phyloP scores from a whole-genome alignment of 1,140 invertebrate species.

The Araneus ventricosus region DNA sequence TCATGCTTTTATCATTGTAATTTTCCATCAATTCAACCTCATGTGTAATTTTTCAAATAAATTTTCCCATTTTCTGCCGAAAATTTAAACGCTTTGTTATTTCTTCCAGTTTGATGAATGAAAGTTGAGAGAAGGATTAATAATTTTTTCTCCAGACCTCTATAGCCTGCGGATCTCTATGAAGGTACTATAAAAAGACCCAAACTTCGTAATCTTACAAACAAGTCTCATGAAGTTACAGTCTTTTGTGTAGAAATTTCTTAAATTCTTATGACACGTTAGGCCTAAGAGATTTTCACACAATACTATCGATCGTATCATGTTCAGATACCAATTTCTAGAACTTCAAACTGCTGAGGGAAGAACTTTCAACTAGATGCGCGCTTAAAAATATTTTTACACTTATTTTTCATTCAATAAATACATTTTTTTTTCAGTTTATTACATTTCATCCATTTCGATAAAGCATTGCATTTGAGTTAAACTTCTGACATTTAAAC shows the following conservation, averaged over 20 bases:
- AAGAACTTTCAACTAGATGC: too few species aligned
- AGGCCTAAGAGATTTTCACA: neutral
- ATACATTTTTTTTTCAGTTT: too few species aligned
- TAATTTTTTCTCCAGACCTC: neutral
- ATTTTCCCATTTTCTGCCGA: too few species aligned
- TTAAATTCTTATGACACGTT: neutral
- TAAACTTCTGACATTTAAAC: too few species aligned
- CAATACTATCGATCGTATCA: neutral
- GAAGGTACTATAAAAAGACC: neutral
- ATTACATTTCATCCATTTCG: too few species aligned
- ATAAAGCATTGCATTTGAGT: too few species aligned
- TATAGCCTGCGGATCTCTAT: neutral
- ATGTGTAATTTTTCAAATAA: too few species aligned
- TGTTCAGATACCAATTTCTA: neutral
- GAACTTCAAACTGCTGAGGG: neutral
- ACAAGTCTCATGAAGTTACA: neutral
- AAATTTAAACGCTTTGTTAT: too few species aligned
- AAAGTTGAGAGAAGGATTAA: neutral
- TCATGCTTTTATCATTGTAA: too few species aligned
- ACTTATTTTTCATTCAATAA: too few species aligned
- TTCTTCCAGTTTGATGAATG: neutral
- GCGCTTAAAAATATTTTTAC: too few species aligned
- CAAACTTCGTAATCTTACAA: neutral
- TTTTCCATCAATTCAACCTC: too few species aligned
- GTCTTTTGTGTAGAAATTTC: neutral